These are phyloP conservation scores for Diogma glabrata DNA, from an alignment of 2,888 invertebrate genomes.

Conservation along the genomic window DNA sequence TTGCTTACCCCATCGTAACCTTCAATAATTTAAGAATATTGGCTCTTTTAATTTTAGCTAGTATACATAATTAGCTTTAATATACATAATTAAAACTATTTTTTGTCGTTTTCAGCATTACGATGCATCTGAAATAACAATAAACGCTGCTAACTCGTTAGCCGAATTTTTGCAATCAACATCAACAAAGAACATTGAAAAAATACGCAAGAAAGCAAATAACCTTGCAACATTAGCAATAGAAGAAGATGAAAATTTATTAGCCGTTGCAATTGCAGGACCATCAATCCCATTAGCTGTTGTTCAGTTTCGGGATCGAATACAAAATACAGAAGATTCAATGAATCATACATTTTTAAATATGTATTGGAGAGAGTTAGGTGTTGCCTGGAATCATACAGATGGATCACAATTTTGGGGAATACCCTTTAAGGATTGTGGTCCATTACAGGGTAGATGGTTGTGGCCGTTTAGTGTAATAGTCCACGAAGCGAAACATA, in stretches of 20 bases:
- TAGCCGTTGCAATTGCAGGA: slow-evolving; percentile 37
- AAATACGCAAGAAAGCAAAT: slow-evolving; percentile 33
- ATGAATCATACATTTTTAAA: slow-evolving; percentile 34
- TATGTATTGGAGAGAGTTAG: slow-evolving; percentile 36
- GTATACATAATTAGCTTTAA: no score
- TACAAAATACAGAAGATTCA: slow-evolving; percentile 29
- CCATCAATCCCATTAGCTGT: slow-evolving; percentile 36
- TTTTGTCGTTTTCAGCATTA: slow-evolving; percentile 27
- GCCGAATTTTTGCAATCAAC: slow-evolving; percentile 32
- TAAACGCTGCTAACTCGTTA: slow-evolving; percentile 34
- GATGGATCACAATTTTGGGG: slow-evolving; percentile 36
- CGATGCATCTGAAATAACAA: slow-evolving; percentile 33
- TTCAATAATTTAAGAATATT: neutral
- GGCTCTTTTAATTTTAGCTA: no score
- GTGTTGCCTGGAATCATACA: slow-evolving; percentile 35
- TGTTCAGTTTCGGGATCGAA: slow-evolving; percentile 36
- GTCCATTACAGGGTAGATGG: slow-evolving; percentile 34
- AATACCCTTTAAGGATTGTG: slow-evolving; percentile 36
- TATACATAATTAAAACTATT: no score
- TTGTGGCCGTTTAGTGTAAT: slow-evolving; percentile 38
- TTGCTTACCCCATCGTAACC: no score
- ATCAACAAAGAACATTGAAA: slow-evolving; percentile 23
- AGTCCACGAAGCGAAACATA: slow-evolving; percentile 32
- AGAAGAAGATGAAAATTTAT: slow-evolving; percentile 33
- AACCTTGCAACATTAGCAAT: slow-evolving; percentile 33